These are phyloP conservation scores for roundworm (Caenorhabditis elegans) DNA, from an alignment of 1,140 invertebrate genomes.

Conservation along the genomic window WBcel235 BX284605.5:1822501-1823000, in stretches of 20 bases:
- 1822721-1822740: background rate
- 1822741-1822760: slow-evolving; percentile 16
- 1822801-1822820: slow-evolving; percentile 4
- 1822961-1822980: background rate
- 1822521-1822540: background rate
- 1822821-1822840: background rate
- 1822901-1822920: background rate
- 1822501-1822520: background rate
- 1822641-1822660: slow-evolving; percentile 14
- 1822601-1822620: background rate
- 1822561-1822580: background rate
- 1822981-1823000: background rate
- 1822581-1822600: background rate
- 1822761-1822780: background rate
- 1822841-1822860: background rate
- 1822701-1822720: background rate
- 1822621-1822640: background rate
- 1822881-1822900: slow-evolving; percentile 24
- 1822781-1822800: background rate
- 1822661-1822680: background rate
- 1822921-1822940: background rate
- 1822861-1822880: background rate
- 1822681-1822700: background rate
- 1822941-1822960: slow-evolving; percentile 3
- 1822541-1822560: background rate